Base-by-base conservation (phyloP, 1,140 invertebrate species). In the Megalopta genalis region DNA sequence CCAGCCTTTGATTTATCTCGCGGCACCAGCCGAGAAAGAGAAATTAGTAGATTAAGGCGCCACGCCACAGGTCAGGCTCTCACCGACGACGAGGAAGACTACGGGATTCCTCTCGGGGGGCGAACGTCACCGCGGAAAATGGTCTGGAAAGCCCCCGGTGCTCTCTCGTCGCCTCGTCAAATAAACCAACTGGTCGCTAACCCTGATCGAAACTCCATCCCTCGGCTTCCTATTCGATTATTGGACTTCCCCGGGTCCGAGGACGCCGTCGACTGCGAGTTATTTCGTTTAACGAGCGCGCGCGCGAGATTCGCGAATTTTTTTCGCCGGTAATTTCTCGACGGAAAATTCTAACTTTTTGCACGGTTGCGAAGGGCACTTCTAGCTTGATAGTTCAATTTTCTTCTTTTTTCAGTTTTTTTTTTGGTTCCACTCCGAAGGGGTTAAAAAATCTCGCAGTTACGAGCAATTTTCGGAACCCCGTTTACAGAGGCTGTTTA, bases 21-120 rank as follows among this genome's bases (percentile, higher is more conserved):
- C 57, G 65, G 60, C 60, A 37, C 12, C 18, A 62, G 76, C 37
- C 46, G 65, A 72, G 83, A 84, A 68, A 80, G 77, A 84, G 77
- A 72, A 84, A 84, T 83, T 80, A 80, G 71, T 57, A 65, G 83
- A 84, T 84, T 72, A 84, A 78, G 66, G 49, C 67, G 46, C 59
- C 16, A 52, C 63, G 27, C 60, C 54, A 8, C 37, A 59, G 49
- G 49, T 42, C 23, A 18, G 39, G 52, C 32, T 32, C 5, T 62
- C 71, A 54, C 25, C 76, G 32, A 39, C 49, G 21, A 42, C 5
- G 42, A 10, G 42, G 12, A 12, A 46, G 42, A 46, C 10, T 12
- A 14, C 78, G 39, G 54, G 54, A 73, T 79, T 68, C 72, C 63
- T 79, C 80, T 67, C 32, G 54, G 18, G 18, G 16, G 14, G 42